Conservation (phyloP, 1,140 invertebrate species). For the Zaprionus gabonicus region DNA sequence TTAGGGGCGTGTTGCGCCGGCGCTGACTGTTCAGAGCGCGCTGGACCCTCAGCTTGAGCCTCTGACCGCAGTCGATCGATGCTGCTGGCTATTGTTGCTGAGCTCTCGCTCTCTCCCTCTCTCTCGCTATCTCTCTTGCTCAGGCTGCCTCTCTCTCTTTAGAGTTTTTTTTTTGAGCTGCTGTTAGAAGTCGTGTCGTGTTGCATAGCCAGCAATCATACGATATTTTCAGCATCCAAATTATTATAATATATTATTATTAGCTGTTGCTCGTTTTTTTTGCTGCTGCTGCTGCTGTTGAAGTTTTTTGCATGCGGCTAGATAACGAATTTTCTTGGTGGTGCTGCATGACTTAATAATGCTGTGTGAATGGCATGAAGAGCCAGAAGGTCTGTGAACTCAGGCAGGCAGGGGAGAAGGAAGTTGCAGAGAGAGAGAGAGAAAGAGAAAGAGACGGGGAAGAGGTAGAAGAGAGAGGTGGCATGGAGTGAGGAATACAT, state of each 20-base stretch:
- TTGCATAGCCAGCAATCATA: conserved; percentile 66
- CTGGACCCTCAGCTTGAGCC: conserved; percentile 32
- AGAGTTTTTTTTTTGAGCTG: conserved; percentile 40
- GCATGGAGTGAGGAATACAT: not conserved
- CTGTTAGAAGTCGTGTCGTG: conserved; percentile 66
- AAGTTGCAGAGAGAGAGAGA: not conserved
- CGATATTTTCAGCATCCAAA: conserved; percentile 82
- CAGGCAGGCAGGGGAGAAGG: not conserved
- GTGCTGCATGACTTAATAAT: conserved; percentile 47
- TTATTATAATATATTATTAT: conserved; percentile 85
- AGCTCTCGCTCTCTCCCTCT: conserved; percentile 7
- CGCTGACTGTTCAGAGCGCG: conserved; percentile 32
- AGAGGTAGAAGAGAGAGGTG: not conserved
- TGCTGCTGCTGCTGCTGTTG: conserved; percentile 38
- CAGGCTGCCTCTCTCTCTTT: conserved; percentile 42
- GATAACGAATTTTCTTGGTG: conserved; percentile 39
- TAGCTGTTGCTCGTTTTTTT: conserved; percentile 52
- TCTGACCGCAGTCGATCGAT: conserved; percentile 39
- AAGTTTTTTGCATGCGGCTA: conserved; percentile 41
- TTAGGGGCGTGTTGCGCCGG: conserved; percentile 68
- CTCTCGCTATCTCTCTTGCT: conserved; percentile 7
- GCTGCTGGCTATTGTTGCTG: conserved; percentile 39
- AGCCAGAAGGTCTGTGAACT: conserved; percentile 34
- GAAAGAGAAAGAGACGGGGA: not conserved
- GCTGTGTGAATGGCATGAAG: conserved; percentile 47